Evolutionary conservation across 2,113 vertebrate genomes (phyloP).

Genomic region (Zosterops lateralis): DNA sequence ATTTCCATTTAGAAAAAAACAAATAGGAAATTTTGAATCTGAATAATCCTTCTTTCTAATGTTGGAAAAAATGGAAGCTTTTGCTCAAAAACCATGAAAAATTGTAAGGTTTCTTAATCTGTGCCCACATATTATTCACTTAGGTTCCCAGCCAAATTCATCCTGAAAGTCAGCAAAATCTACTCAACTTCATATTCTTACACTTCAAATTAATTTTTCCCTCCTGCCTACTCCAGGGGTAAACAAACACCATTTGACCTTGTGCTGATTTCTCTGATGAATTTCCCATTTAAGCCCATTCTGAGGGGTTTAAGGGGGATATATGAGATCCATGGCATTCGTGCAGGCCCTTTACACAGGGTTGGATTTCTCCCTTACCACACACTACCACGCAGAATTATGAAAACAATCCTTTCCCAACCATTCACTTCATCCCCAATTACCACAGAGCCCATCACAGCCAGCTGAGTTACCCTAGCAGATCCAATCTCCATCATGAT

Average conservation of each 20-base stretch:
- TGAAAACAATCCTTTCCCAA: slow-evolving; percentile 5
- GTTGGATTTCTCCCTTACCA: not conserved
- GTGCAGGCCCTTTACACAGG: not conserved
- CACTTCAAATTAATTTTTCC: not conserved
- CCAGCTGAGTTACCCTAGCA: not conserved
- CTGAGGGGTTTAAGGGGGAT: not conserved
- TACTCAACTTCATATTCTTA: not conserved
- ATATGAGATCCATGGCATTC: not conserved
- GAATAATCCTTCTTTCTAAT: not conserved
- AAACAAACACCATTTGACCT: slow-evolving; percentile 35
- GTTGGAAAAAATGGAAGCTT: not conserved
- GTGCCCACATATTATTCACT: not conserved
- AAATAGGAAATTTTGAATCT: not conserved
- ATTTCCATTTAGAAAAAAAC: not conserved
- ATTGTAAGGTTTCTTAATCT: not conserved
- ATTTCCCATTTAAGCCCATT: slow-evolving; percentile 20
- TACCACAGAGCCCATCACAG: not conserved
- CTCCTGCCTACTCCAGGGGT: not conserved
- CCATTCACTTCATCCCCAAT: slow-evolving; percentile 30
- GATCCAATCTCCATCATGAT: not conserved
- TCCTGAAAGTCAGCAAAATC: slow-evolving; percentile 16
- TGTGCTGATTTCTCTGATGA: slow-evolving; percentile 32
- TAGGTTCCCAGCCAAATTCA: not conserved
- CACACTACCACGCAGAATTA: not conserved
- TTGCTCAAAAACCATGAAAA: not conserved